Conservation (phyloP, 2,113 vertebrate species). For the Sigmodon hispidus region DNA sequence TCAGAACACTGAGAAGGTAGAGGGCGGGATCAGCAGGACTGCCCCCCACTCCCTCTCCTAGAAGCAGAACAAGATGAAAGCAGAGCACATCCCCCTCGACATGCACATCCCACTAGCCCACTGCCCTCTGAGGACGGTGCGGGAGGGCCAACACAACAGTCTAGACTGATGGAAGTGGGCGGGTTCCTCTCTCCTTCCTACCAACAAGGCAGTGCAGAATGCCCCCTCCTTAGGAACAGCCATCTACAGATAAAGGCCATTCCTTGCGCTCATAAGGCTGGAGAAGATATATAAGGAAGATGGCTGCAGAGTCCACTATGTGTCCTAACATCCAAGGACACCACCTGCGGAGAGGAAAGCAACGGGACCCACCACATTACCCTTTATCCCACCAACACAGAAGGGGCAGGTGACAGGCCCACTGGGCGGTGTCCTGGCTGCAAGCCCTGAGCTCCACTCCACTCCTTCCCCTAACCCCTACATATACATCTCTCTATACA, state of each 20-base stretch:
- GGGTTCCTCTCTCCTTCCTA: constrained; percentile 65
- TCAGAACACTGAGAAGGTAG: neutral
- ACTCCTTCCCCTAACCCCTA: constrained; percentile 26
- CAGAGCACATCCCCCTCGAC: neutral
- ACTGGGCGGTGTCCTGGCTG: constrained; percentile 63
- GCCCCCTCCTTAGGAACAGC: constrained; percentile 58
- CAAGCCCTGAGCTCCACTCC: constrained; percentile 57
- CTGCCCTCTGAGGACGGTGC: neutral
- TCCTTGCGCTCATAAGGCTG: neutral
- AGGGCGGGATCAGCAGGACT: constrained; percentile 4
- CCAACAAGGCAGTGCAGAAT: constrained; percentile 42
- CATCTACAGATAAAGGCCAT: constrained; percentile 61
- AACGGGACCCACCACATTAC: constrained; percentile 19
- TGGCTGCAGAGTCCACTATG: constrained; percentile 6
- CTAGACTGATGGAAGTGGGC: constrained; percentile 46
- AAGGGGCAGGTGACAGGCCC: neutral
- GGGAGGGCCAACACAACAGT: constrained; percentile 40
- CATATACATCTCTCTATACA: constrained; percentile 72
- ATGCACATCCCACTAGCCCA: neutral
- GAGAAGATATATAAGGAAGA: constrained; percentile 30
- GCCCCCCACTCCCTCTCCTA: constrained; percentile 13
- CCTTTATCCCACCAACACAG: neutral
- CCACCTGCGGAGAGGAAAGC: constrained; percentile 12
- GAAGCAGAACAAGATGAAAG: constrained; percentile 36
- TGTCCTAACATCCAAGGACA: constrained; percentile 48